phyloP scores from a whole-genome alignment of 2,888 invertebrate genomes.

The Halocaridina rubra region DNA sequence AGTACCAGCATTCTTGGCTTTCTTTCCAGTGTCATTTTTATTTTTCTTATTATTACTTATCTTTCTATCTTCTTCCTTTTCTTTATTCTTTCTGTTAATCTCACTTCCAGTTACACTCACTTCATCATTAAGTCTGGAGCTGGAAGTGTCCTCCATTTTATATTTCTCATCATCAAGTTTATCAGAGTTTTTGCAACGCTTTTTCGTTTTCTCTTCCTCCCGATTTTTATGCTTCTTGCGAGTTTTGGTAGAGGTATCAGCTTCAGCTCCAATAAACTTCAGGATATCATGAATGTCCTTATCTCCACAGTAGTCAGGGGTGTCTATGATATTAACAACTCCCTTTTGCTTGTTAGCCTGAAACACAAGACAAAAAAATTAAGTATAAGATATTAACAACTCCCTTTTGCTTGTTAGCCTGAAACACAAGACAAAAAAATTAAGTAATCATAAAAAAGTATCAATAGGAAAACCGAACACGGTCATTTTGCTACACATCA shows the following conservation, averaged over 20 bases:
- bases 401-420: constrained; percentile 41
- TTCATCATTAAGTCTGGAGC: background rate
- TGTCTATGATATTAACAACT: constrained; percentile 32
- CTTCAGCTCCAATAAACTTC: constrained; percentile 43
- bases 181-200: background rate
- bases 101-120: background rate
- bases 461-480: too few relatives aligned
- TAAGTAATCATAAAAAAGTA: too few relatives aligned
- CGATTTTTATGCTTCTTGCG: constrained; percentile 35
- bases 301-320: constrained; percentile 47
- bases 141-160: background rate
- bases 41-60: constrained; percentile 33
- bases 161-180: background rate
- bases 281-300: constrained; percentile 48
- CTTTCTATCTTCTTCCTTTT: constrained; percentile 31
- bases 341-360: constrained; percentile 44
- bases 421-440: too few relatives aligned
- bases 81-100: constrained; percentile 16
- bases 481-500: too few relatives aligned
- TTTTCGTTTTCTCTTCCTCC: constrained; percentile 17
- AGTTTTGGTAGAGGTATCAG: constrained; percentile 26
- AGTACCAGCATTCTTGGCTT: constrained; percentile 16
- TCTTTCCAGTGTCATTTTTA: constrained; percentile 29
- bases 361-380: too few relatives aligned
- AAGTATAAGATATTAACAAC: constrained; percentile 37